A percentile compares a stretch with the other conserved stretches of the same genome.
Conservation (phyloP, 1,140 invertebrate species). For the Pseudomyrmex pallidus region DNA sequence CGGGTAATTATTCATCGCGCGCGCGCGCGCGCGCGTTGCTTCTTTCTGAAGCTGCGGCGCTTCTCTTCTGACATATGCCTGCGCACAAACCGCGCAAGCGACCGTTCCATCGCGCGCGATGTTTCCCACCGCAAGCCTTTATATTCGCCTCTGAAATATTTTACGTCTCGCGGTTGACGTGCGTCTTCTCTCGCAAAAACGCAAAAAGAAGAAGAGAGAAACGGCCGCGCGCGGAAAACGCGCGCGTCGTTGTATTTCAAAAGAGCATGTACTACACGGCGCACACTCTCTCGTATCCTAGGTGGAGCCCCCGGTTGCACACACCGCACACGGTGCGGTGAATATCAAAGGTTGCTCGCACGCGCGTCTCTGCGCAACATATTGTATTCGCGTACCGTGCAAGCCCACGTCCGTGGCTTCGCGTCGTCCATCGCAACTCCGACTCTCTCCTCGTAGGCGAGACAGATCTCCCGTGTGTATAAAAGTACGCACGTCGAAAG, state of each 20-base stretch:
- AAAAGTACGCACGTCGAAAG: constrained; percentile 38
- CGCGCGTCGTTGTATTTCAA: constrained; percentile 48
- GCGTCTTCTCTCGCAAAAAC: constrained; percentile 40
- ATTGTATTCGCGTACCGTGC: constrained; percentile 48
- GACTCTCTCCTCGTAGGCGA: constrained; percentile 44
- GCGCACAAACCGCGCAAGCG: constrained; percentile 25
- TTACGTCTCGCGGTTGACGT: constrained; percentile 54
- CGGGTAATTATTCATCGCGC: constrained; percentile 49
- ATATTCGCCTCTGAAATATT: constrained; percentile 49
- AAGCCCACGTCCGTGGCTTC: constrained; percentile 24
- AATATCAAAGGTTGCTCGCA: constrained; percentile 55
- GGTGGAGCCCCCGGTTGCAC: constrained; percentile 34
- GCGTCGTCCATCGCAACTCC: constrained; percentile 42
- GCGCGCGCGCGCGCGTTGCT: constrained; percentile 32
- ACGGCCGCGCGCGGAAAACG: constrained; percentile 32
- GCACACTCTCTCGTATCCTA: constrained; percentile 26
- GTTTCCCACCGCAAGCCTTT: constrained; percentile 55
- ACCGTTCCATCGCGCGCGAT: not conserved
- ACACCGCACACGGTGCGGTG: constrained; percentile 26
- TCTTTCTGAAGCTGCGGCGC: constrained; percentile 11
- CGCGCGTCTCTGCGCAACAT: constrained; percentile 48
- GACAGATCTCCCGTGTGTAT: constrained; percentile 16
- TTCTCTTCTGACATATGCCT: not conserved
- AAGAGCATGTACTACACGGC: constrained; percentile 25
- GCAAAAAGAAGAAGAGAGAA: constrained; percentile 13